phyloP scores from a whole-genome alignment of 2,797 vertebrate species.

The Phrynocephalus guinanensis region DNA sequence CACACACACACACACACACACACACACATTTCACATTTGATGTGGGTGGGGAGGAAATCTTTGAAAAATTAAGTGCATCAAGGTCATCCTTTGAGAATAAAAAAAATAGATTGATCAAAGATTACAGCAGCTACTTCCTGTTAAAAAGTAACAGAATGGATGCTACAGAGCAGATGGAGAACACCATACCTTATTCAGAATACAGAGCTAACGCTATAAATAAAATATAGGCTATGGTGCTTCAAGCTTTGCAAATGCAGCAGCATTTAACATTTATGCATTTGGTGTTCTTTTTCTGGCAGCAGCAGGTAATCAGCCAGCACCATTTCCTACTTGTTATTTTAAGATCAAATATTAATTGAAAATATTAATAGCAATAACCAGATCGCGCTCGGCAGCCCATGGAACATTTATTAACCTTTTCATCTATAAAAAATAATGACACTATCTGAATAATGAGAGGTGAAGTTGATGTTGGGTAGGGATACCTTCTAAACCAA shows the following conservation, averaged over 20 bases:
- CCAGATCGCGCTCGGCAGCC: constrained; percentile 48
- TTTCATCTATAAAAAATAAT: constrained; percentile 47
- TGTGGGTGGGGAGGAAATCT: constrained; percentile 21
- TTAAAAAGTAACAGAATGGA: constrained; percentile 38
- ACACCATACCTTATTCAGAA: constrained; percentile 46
- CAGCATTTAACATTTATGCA: constrained; percentile 59
- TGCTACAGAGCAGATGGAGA: constrained; percentile 58
- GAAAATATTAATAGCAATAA: constrained; percentile 72
- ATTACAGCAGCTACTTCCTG: constrained; percentile 34
- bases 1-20: background rate
- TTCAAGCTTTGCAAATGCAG: constrained; percentile 56
- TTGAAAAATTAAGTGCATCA: constrained; percentile 33
- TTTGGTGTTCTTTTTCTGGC: constrained; percentile 46
- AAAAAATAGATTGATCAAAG: constrained; percentile 59
- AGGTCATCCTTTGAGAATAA: constrained; percentile 41
- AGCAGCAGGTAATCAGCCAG: constrained; percentile 63
- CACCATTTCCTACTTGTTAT: constrained; percentile 59
- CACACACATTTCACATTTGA: background rate
- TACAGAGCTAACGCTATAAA: constrained; percentile 60
- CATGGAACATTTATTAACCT: constrained; percentile 63
- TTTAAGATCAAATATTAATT: constrained; percentile 72
- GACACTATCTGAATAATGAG: constrained; percentile 29
- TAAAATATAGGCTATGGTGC: constrained; percentile 65
- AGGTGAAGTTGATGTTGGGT: constrained; percentile 20
- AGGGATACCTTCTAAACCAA: background rate